A percentile compares a stretch with the other conserved stretches of the same genome.
Conservation (phyloP, 2,888 invertebrate species). For the Slavum lentiscoides region DNA sequence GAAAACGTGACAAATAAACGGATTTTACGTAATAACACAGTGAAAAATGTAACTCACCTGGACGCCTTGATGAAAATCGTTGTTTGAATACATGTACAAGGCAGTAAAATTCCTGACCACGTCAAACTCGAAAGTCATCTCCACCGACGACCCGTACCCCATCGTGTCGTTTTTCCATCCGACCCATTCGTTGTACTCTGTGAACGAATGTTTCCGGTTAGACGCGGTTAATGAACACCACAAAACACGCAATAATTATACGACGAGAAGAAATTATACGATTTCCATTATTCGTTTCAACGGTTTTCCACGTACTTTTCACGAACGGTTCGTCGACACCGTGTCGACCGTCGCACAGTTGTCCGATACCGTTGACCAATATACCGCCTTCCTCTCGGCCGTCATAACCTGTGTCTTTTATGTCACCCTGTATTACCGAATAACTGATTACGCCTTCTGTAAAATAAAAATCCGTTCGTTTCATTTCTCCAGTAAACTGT, state of each 20-base stretch:
- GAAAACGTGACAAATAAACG: too few relatives aligned
- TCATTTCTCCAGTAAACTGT: neutral
- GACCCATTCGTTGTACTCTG: slow-evolving; percentile 68
- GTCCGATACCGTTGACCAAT: slow-evolving; percentile 69
- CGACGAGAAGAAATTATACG: too few relatives aligned
- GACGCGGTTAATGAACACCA: neutral
- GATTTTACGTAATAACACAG: too few relatives aligned
- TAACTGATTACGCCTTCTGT: slow-evolving; percentile 74
- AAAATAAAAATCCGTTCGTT: slow-evolving; percentile 45
- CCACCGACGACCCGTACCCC: slow-evolving; percentile 64
- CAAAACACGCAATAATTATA: too few relatives aligned
- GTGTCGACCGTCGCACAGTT: slow-evolving; percentile 70
- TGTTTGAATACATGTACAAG: slow-evolving; percentile 71
- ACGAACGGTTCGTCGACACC: slow-evolving; percentile 58
- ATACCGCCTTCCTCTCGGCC: slow-evolving; percentile 62
- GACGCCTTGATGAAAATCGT: slow-evolving; percentile 70
- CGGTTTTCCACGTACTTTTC: slow-evolving; percentile 19
- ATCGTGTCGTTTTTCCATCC: slow-evolving; percentile 71
- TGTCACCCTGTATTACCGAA: slow-evolving; percentile 73
- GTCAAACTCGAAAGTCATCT: slow-evolving; percentile 74
- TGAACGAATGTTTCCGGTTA: neutral
- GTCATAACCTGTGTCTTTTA: slow-evolving; percentile 71
- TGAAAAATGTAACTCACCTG: slow-evolving; percentile 62
- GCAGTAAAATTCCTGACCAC: slow-evolving; percentile 69
- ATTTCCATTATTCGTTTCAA: neutral